A percentile compares a stretch with the other conserved stretches of the same genome.
Conservation (phyloP, 2,888 invertebrate species). For the Ornithoptera priamus region DNA sequence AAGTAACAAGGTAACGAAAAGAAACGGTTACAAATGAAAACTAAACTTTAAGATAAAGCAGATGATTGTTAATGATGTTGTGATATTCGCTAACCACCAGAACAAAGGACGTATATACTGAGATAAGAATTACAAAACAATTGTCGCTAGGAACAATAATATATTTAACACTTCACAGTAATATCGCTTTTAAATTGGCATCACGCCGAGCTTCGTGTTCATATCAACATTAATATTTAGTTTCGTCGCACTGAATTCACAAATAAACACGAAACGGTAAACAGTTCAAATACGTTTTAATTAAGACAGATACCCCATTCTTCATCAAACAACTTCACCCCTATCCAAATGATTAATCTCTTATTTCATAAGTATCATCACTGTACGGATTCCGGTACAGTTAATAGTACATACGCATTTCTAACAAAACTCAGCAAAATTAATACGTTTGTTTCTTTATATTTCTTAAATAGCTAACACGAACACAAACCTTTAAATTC, state of each 20-base stretch:
- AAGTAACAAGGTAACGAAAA: background rate
- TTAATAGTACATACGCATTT: too few species aligned
- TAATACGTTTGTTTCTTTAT: too few species aligned
- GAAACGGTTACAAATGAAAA: background rate
- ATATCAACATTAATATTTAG: background rate
- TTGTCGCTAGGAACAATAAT: constrained; percentile 12
- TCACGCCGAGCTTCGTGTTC: background rate
- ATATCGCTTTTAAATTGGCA: constrained; percentile 11
- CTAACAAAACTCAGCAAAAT: too few species aligned
- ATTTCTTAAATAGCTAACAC: too few species aligned
- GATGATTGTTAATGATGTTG: background rate
- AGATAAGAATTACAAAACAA: constrained; percentile 1
- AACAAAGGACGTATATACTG: constrained; percentile 1
- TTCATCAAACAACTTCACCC: too few species aligned
- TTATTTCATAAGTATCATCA: too few species aligned
- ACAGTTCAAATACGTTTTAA: background rate
- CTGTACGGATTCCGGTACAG: too few species aligned
- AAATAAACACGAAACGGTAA: background rate
- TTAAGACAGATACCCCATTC: background rate
- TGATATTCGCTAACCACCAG: background rate
- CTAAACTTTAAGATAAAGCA: background rate
- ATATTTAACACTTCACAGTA: constrained; percentile 5
- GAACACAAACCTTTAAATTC: too few species aligned
- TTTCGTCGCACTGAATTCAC: background rate
- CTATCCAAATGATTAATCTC: too few species aligned